These are phyloP conservation scores for Eremobia ochroleuca DNA, from an alignment of 2,888 invertebrate species.

Conservation along the genomic window DNA sequence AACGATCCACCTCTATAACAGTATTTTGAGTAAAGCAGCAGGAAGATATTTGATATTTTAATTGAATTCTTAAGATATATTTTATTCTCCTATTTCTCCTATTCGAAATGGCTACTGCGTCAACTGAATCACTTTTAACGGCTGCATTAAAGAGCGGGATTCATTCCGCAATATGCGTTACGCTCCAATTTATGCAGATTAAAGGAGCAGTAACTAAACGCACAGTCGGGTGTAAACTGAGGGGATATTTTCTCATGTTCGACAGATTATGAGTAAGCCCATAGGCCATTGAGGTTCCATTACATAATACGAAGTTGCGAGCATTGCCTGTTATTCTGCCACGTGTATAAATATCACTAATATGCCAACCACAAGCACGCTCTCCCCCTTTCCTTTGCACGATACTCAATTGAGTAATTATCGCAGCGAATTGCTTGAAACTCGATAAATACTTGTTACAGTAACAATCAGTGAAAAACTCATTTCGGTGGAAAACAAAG, in stretches of 20 bases:
- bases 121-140: conserved; percentile 63
- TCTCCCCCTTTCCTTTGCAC: conserved; percentile 25
- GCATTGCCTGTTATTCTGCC: conserved; percentile 20
- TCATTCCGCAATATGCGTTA: conserved; percentile 63
- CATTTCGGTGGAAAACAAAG: conserved; percentile 60
- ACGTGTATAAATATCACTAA: conserved; percentile 15
- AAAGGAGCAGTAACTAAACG: conserved; percentile 58
- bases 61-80: conserved; percentile 54
- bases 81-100: conserved; percentile 59
- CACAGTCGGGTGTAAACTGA: conserved; percentile 60
- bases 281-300: conserved; percentile 41
- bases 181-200: conserved; percentile 63
- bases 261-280: conserved; percentile 70
- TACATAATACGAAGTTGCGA: conserved; percentile 57
- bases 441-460: conserved; percentile 61
- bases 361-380: conserved; percentile 27
- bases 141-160: conserved; percentile 63
- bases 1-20: conserved; percentile 25
- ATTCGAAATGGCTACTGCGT: conserved; percentile 60
- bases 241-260: conserved; percentile 71
- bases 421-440: conserved; percentile 51
- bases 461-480: conserved; percentile 64
- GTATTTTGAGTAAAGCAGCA: conserved; percentile 36
- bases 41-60: conserved; percentile 49
- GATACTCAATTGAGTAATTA: conserved; percentile 53